phyloP scores from a whole-genome alignment of 2,797 vertebrate genomes.

The Mionectes olivaceus region DNA sequence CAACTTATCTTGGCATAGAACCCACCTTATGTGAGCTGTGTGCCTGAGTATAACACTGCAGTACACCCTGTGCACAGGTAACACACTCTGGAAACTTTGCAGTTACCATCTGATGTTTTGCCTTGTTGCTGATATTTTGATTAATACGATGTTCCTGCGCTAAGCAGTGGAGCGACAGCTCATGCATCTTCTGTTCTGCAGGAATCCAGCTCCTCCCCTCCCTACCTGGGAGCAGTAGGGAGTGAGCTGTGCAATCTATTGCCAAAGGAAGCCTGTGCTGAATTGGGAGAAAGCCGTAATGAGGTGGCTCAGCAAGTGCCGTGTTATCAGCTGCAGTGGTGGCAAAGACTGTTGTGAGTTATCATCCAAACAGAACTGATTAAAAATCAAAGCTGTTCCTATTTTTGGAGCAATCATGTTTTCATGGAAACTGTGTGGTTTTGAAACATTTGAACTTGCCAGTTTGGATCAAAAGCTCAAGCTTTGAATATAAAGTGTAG shows the following conservation, averaged over 20 bases:
- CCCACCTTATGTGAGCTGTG: neutral
- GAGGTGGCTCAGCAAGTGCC: conserved; percentile 12
- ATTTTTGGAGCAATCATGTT: neutral
- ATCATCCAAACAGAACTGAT: neutral
- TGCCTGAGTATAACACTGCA: neutral
- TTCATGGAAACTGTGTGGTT: neutral
- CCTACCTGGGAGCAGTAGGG: conserved; percentile 6
- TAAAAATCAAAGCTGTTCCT: neutral
- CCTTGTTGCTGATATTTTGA: conserved; percentile 33
- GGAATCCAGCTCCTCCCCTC: neutral
- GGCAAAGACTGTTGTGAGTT: neutral
- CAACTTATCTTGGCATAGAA: neutral
- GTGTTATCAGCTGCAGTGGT: neutral
- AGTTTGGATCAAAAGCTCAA: neutral
- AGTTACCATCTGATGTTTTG: neutral
- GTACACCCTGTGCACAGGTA: neutral
- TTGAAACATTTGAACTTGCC: neutral
- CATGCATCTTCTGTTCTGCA: conserved; percentile 40
- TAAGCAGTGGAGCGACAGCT: conserved; percentile 50
- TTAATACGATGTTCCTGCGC: conserved; percentile 26
- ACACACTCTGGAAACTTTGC: neutral
- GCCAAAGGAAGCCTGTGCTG: conserved; percentile 1
- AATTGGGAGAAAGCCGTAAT: conserved; percentile 16
- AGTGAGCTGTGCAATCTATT: conserved; percentile 27
- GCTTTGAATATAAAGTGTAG: neutral